Evolutionary conservation across 30 jellyfish, hydroid and myxozoan genomes (phyloP), one percentile per base, ranked within the genome.

Genomic region (Haliclystus octoradiatus): DNA sequence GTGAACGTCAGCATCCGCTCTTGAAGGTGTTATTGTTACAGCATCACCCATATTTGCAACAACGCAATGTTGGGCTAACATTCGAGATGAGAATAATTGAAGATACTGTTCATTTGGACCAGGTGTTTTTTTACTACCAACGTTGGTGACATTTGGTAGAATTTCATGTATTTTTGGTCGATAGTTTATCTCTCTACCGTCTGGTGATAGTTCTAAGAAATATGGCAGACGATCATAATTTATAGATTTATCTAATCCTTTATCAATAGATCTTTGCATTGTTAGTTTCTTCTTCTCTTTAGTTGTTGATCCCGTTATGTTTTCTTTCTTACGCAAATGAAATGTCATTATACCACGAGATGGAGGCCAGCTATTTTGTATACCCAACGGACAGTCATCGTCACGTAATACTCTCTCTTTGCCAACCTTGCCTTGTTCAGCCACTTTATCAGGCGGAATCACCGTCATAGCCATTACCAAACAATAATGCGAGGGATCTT

Each of bases 281-380:
- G 57, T 40, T 5, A 40, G 9, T 40, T 40, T 40, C 57, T 40
- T 40, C 14, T 40, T 19, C 19, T 40, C 19, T 5, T 40, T 40
- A n/a, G n/a, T n/a, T n/a, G n/a, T n/a, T 9, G 31, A 52, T 9
- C 87, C 95, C 2, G 95, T 64, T 28, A 71, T 83, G 2, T 84
- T 70, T 73, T 72, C 49, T 53, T 74, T 76, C 50, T 79, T 80
- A 50, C 97, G 53, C 33, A 88, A 52, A 52, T 88, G 94, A 68
- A 88, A 88, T 7, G 97, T 88, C 69, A 88, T 65, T 31, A 78
- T 57, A 62, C 97, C 97, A 70, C 93, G 66, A 27, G 94, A 75
- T 28, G 88, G 73, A 22, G 97, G 97, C 97, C 97, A 88, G 71
- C 97, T 88, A 14, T 92, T 82, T 49, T 88, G 97, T 29, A 88